Percentiles rank a stretch among this genome's conserved stretches.
phyloP scores from a whole-genome alignment of 2,113 vertebrate genomes.

The Myiopsitta monachus region DNA sequence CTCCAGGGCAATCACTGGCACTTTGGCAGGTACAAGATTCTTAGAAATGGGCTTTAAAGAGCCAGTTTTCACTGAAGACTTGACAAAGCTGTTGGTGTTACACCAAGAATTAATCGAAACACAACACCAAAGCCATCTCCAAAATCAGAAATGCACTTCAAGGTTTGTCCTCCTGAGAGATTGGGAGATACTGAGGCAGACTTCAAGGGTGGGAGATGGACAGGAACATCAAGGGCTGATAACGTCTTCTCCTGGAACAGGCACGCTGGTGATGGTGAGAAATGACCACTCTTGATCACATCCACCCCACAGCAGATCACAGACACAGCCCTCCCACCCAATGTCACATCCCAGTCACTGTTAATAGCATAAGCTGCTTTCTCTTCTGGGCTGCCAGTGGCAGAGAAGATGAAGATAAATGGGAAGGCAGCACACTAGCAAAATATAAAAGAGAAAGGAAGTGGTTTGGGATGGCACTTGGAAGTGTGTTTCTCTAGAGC shows the following conservation, averaged over 20 bases:
- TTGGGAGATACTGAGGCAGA: rapidly evolving
- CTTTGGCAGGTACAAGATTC: not conserved
- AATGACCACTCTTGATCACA: not conserved
- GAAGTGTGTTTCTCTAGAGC: not conserved
- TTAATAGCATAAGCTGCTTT: not conserved
- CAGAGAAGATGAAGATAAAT: not conserved
- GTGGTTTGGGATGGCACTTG: constrained; percentile 9
- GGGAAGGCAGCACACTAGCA: not conserved
- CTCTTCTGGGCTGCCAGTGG: not conserved
- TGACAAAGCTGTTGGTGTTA: not conserved
- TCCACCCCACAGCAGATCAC: not conserved
- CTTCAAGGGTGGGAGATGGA: not conserved
- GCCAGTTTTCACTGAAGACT: not conserved
- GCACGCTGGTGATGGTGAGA: not conserved
- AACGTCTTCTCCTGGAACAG: not conserved
- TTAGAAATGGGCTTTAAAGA: not conserved
- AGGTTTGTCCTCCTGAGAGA: not conserved
- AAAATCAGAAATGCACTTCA: not conserved
- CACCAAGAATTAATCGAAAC: not conserved
- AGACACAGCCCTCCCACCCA: not conserved
- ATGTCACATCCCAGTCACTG: rapidly evolving
- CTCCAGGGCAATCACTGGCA: not conserved
- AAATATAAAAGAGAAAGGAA: not conserved
- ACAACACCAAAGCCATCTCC: not conserved
- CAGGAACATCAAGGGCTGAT: not conserved